A percentile compares a stretch with the other conserved stretches of the same genome.
phyloP scores from a whole-genome alignment of 2,113 vertebrate genomes.

The Salvelinus fontinalis region DNA sequence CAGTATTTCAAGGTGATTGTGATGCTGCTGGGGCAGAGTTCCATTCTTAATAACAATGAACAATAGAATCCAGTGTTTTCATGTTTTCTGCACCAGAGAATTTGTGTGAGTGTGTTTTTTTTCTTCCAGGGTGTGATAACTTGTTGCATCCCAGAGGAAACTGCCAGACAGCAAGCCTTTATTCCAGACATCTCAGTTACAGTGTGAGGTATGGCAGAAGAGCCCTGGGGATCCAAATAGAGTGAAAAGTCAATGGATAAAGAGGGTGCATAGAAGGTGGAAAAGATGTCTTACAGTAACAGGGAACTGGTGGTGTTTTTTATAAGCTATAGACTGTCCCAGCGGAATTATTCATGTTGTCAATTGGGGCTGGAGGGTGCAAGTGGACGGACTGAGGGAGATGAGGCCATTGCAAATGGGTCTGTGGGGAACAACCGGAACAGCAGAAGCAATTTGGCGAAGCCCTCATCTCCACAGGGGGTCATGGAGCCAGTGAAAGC shows the following conservation, averaged over 20 bases:
- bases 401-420: conserved; percentile 33
- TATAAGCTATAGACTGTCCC: conserved; percentile 88
- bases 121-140: background rate
- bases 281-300: conserved; percentile 69
- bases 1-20: conserved; percentile 3
- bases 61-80: background rate
- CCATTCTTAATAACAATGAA: too few relatives aligned
- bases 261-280: conserved; percentile 27
- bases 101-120: background rate
- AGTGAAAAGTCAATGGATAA: conserved; percentile 5
- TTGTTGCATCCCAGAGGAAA: background rate
- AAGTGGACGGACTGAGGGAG: conserved; percentile 59
- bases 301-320: conserved; percentile 91
- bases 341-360: conserved; percentile 82
- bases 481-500: conserved; percentile 76
- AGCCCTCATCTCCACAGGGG: accelerated
- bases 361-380: conserved; percentile 70
- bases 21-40: background rate
- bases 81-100: conserved; percentile 14
- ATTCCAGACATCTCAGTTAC: background rate
- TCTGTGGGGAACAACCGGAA: background rate
- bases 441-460: background rate
- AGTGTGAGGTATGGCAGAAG: conserved; percentile 25
- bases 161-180: background rate
- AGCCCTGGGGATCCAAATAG: conserved; percentile 35